Evolutionary conservation across 53 echinoderm and acorn worm genomes (phyloP).

Genomic region (Mesocentrotus franciscanus): DNA sequence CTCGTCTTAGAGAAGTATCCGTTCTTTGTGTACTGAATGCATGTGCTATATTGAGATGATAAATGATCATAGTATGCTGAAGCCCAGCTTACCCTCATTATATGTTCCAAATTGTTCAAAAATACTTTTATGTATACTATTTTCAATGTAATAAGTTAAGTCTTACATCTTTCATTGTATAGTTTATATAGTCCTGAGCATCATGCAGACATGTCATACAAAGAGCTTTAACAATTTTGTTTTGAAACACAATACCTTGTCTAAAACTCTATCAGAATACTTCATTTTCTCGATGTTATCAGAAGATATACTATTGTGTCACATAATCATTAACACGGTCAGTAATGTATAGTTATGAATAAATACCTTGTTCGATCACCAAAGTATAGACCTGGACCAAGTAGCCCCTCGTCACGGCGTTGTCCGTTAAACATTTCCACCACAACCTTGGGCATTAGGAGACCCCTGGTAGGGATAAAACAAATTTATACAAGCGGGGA

Average conservation of each 20-base stretch:
- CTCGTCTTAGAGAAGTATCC: conserved; percentile 71
- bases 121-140: too few relatives aligned
- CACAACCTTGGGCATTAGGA: conserved; percentile 85
- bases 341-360: neutral
- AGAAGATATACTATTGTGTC: too few relatives aligned
- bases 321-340: neutral
- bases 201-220: too few relatives aligned
- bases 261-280: too few relatives aligned
- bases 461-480: conserved; percentile 65
- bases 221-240: too few relatives aligned
- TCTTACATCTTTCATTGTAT: too few relatives aligned
- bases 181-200: too few relatives aligned
- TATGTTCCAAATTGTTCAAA: too few relatives aligned
- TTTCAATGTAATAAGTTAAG: too few relatives aligned
- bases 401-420: conserved; percentile 79
- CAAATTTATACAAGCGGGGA: neutral
- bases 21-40: conserved; percentile 50
- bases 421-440: conserved; percentile 78
- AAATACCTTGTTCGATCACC: conserved; percentile 81
- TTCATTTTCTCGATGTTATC: too few relatives aligned
- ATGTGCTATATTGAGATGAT: conserved; percentile 1
- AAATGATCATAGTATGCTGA: neutral
- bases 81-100: neutral
- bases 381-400: conserved; percentile 88
- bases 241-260: too few relatives aligned